Base-by-base conservation (phyloP, 2,113 vertebrate genomes). In the Equus quagga region DNA sequence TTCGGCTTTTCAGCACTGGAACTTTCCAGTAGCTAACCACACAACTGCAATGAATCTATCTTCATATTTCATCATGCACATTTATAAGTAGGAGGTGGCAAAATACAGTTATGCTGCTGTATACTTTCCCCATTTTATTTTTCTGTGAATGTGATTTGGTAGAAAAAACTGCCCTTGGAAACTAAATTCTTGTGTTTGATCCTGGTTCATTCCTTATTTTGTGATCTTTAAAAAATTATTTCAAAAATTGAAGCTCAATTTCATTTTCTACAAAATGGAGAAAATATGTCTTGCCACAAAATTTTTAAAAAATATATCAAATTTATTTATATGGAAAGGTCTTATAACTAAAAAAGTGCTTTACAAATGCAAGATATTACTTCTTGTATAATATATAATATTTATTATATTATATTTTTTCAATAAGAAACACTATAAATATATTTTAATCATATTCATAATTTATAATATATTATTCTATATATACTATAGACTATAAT, bases 211-310 rank as follows among this genome's bases (percentile, higher is more conserved):
- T 26, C 21, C 26, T 70, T 60, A 56, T 8, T 89, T 87, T 69
- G 49, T 84, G 80, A 79, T 62, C 31, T 82, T 76, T 89, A 70
- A 64, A 85, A 78, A 83, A 24, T 83, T 92, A 91, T 62, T 81
- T 76, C 15, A 64, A 33, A n/a, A 86, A 18, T 83, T 86, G 46
- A 97, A 94, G 73, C 11, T 60, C 41, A 81, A 41, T 78, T 85
- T 86, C 19, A 65, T 31, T 76, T 89, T 80, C 41, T 70, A 46
- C 3, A 80, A 65, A 73, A 80, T 83, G 14, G 11, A 12, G 14
- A 84, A 41, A 41, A 17, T 6, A 28, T 3, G 1, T 81, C 65
- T 94, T 82, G 58, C 10, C 19, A 33, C 0, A 76, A 92, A 54
- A 5, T 67, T 95, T 69, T 28, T 21, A 19, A 12, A 46, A 85